Conservation (phyloP, 2,888 invertebrate species). For the Catocala sponsa region DNA sequence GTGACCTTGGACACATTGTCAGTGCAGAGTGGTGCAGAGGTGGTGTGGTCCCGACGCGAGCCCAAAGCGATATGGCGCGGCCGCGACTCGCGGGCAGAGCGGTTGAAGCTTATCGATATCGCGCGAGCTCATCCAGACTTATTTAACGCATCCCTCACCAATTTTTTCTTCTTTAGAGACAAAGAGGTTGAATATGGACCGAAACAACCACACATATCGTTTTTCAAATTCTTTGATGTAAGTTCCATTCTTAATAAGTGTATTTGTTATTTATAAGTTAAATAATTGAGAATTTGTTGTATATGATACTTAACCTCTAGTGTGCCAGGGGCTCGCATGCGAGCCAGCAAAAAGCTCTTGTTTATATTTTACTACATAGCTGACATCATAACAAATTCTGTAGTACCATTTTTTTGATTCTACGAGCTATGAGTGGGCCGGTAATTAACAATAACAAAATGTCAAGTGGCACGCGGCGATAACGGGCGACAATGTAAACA, state of each 20-base stretch:
- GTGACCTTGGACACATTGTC: slow-evolving; percentile 96
- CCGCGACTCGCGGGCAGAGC: slow-evolving; percentile 95
- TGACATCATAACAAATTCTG: too few relatives aligned
- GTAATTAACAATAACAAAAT: too few relatives aligned
- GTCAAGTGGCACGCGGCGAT: too few relatives aligned
- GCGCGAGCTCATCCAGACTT: slow-evolving; percentile 91
- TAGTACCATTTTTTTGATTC: too few relatives aligned
- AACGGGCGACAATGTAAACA: too few relatives aligned
- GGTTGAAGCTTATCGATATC: slow-evolving; percentile 94
- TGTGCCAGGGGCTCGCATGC: too few relatives aligned
- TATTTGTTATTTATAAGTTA: too few relatives aligned
- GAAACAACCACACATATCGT: slow-evolving; percentile 94
- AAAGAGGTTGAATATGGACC: slow-evolving; percentile 95
- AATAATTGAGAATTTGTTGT: too few relatives aligned
- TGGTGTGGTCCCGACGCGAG: slow-evolving; percentile 92
- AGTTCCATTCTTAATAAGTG: slow-evolving; percentile 59
- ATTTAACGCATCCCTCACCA: slow-evolving; percentile 97
- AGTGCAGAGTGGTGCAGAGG: slow-evolving; percentile 93
- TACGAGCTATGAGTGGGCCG: too few relatives aligned
- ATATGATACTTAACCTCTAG: too few relatives aligned
- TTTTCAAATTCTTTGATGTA: slow-evolving; percentile 98
- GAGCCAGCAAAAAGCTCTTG: too few relatives aligned
- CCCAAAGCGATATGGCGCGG: slow-evolving; percentile 96
- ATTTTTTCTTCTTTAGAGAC: slow-evolving; percentile 98
- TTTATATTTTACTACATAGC: too few relatives aligned